Conservation (phyloP, 2,113 vertebrate species). For the Nesoenas mayeri region DNA sequence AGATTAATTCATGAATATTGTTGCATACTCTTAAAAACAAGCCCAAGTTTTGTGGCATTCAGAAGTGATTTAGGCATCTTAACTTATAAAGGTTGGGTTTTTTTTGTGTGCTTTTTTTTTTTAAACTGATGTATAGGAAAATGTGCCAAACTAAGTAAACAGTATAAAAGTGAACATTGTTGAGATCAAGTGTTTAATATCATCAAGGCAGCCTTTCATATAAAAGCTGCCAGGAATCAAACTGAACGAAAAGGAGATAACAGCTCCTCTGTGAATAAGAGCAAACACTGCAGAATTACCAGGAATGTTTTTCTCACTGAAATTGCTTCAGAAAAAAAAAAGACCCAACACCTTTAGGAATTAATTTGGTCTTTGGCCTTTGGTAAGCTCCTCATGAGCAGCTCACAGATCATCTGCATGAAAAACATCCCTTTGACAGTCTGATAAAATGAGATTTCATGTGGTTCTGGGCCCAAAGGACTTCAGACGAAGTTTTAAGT, state of each 20-base stretch:
- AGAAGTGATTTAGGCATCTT: not conserved
- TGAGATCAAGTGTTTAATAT: conserved; percentile 51
- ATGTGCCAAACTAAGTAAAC: conserved; percentile 27
- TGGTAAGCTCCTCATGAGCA: not conserved
- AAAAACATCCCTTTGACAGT: not conserved
- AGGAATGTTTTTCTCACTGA: conserved; percentile 3
- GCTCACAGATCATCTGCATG: not conserved
- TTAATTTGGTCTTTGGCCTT: not conserved
- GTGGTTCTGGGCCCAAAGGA: not conserved
- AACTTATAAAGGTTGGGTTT: not conserved
- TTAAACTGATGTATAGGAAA: not conserved
- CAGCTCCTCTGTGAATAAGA: conserved; percentile 47
- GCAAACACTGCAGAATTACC: conserved; percentile 33
- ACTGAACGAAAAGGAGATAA: conserved; percentile 47
- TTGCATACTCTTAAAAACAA: not conserved
- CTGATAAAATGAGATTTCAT: not conserved
- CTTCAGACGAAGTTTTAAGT: not conserved
- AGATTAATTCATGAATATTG: not conserved
- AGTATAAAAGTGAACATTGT: conserved; percentile 27
- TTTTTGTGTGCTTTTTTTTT: not conserved
- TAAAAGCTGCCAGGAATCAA: conserved; percentile 45
- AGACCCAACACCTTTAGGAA: not conserved
- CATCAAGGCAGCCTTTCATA: conserved; percentile 39
- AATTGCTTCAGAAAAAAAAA: not conserved
- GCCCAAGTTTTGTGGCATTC: not conserved